A percentile compares a stretch with the other conserved stretches of the same genome.
Evolutionary conservation across 2,888 invertebrate genomes (phyloP).

Genomic region (Stratiomys singularior): DNA sequence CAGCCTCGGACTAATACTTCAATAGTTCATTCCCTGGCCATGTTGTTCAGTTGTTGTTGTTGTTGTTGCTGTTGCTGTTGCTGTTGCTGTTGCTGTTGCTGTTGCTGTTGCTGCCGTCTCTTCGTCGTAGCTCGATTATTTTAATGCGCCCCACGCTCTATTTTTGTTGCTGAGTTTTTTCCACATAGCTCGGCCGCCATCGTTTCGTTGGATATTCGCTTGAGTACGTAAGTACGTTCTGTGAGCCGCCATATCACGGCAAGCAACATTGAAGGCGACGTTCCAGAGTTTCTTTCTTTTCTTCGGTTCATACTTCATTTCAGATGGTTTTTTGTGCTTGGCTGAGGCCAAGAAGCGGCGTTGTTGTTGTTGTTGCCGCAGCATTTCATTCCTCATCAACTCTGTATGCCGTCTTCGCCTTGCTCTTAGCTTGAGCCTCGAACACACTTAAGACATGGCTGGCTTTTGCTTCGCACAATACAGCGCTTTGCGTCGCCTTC

Average conservation of each 20-base stretch:
- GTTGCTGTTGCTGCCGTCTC: constrained; percentile 54
- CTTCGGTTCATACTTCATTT: not conserved
- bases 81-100: constrained; percentile 56
- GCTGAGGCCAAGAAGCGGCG: not conserved
- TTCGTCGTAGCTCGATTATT: constrained; percentile 50
- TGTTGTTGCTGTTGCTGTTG: constrained; percentile 52
- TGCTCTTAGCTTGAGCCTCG: not conserved
- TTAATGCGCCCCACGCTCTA: constrained; percentile 52
- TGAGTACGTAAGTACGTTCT: constrained; percentile 3
- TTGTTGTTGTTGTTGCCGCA: constrained; percentile 17
- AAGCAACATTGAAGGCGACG: constrained; percentile 14
- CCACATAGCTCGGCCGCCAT: not conserved
- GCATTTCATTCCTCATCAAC: not conserved
- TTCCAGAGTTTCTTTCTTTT: constrained; percentile 39
- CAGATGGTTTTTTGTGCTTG: constrained; percentile 19
- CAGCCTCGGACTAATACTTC: not conserved
- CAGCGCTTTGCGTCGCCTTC: not conserved
- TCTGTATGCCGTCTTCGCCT: constrained; percentile 1
- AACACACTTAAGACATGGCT: not conserved
- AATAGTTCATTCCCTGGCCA: constrained; percentile 2
- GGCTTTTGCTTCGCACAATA: not conserved
- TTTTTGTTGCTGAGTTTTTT: constrained; percentile 42
- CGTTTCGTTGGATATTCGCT: constrained; percentile 8
- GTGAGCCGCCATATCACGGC: constrained; percentile 5
- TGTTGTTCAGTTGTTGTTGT: constrained; percentile 55